Base-by-base conservation (phyloP, 2,113 vertebrate genomes). In the Steatornis caripensis region DNA sequence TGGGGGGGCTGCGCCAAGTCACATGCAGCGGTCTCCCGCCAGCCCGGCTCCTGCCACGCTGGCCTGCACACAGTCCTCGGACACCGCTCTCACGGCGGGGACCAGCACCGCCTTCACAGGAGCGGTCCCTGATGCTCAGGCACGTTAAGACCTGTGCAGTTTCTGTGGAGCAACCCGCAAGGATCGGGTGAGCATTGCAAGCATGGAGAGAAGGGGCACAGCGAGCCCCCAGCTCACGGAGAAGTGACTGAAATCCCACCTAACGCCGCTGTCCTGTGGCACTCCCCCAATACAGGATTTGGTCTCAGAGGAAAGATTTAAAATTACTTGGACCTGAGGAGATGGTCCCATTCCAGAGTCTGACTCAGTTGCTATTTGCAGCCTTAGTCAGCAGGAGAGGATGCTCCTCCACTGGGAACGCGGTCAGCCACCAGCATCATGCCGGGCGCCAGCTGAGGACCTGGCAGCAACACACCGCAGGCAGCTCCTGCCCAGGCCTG, bases 361-460 rank as follows among this genome's bases (percentile, higher is more conserved):
- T 95, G 93, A 96, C 77, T 94, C 87, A 95, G 84, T 6, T 2
- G 8, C 93, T 93, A 91, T 93, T 90, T 85, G 65, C 41, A 7
- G 95, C 80, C 83, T 54, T 1, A 4, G 18, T 2, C 61, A 23
- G 32, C 2, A 0, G 84, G 81, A 83, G 75, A 87, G 95, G 96
- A 94, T 39, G 93, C 84, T 95, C 93, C 91, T 60, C 80, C 39
- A 60, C 8, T 2, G 8, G 91, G 57, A 58, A 1, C 8, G 0
- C 1, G 6, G 93, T 51, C 66, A 24, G 84, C 1, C 84, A 39
- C 69, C 80, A 37, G 93, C 6, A 8, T 69, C 64, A 4, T 0
- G 60, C 92, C 0, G n/a, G 71, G 58, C 14, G 66, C 96, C 93
- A 90, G 95, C 89, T 82, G 91, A 39, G 34, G 69, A 5, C 74